A percentile compares a stretch with the other conserved stretches of the same genome.
Conservation (phyloP, 2,888 invertebrate genomes). For the Hydriomena furcata region DNA sequence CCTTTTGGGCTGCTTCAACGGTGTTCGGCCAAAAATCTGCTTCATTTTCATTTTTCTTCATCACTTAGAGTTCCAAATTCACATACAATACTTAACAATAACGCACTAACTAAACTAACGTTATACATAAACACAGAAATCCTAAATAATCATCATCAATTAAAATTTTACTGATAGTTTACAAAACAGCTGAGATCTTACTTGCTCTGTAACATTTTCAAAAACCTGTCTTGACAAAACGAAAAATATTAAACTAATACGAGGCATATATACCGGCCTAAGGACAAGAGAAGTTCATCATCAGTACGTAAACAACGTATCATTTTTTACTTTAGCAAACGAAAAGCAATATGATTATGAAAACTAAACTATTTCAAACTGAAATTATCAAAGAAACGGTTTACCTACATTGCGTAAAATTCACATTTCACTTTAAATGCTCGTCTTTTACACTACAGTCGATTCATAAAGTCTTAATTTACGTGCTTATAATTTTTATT, state of each 20-base stretch:
- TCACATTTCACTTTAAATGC: constrained; percentile 71
- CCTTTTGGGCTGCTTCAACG: neutral
- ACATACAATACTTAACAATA: constrained; percentile 9
- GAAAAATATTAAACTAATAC: constrained; percentile 1
- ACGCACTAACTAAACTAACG: neutral
- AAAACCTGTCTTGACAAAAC: constrained; percentile 59
- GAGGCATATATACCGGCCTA: constrained; percentile 26
- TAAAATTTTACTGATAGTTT: neutral
- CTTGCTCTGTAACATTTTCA: constrained; percentile 28
- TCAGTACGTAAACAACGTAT: constrained; percentile 51
- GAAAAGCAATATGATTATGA: constrained; percentile 47
- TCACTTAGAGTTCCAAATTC: constrained; percentile 16
- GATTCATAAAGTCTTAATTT: constrained; percentile 52
- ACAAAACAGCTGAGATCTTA: constrained; percentile 10
- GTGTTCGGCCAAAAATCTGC: constrained; percentile 9
- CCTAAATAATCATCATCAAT: neutral
- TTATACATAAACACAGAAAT: neutral
- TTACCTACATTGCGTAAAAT: constrained; percentile 76
- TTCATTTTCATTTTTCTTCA: constrained; percentile 12
- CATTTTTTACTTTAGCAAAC: constrained; percentile 51
- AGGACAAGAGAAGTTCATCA: constrained; percentile 34
- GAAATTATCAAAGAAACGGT: constrained; percentile 40
- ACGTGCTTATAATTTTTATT: constrained; percentile 65
- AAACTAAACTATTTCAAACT: constrained; percentile 51
- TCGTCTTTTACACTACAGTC: constrained; percentile 53